Evolutionary conservation across 1,140 invertebrate species (phyloP).

Genomic region (Dryas iulia): DNA sequence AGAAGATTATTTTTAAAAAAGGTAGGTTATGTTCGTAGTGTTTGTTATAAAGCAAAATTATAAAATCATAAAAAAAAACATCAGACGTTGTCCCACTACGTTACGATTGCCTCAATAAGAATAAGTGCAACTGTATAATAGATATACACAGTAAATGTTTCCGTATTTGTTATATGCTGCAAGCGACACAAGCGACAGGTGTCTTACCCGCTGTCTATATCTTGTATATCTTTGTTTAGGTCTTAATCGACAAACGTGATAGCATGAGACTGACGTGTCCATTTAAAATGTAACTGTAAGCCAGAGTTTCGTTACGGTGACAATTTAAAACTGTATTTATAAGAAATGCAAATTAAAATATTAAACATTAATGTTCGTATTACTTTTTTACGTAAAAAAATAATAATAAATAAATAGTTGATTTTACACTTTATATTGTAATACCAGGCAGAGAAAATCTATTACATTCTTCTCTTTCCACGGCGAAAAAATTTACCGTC

Average conservation of each 20-base stretch:
- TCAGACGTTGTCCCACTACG: too few relatives aligned
- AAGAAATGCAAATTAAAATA: neutral
- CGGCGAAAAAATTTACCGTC: too few relatives aligned
- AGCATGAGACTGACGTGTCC: slow-evolving; percentile 8
- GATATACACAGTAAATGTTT: neutral
- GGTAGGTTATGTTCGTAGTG: too few relatives aligned
- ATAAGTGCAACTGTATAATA: neutral
- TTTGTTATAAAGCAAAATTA: too few relatives aligned
- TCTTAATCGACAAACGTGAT: slow-evolving; percentile 12
- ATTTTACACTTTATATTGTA: too few relatives aligned
- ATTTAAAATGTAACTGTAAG: slow-evolving; percentile 10
- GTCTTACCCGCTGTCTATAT: neutral
- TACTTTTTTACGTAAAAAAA: too few relatives aligned
- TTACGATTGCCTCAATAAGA: too few relatives aligned
- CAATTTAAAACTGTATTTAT: neutral
- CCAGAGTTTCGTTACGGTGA: neutral
- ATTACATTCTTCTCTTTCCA: too few relatives aligned
- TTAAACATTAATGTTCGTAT: neutral
- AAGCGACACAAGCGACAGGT: neutral
- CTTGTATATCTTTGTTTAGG: neutral
- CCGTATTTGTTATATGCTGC: neutral
- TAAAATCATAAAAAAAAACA: too few relatives aligned
- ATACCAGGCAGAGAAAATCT: too few relatives aligned
- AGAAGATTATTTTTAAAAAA: too few relatives aligned
- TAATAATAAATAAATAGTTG: too few relatives aligned